Evolutionary conservation across 2,113 vertebrate genomes (phyloP), one percentile per base, ranked within the genome.

Genomic region (Tichodroma muraria): DNA sequence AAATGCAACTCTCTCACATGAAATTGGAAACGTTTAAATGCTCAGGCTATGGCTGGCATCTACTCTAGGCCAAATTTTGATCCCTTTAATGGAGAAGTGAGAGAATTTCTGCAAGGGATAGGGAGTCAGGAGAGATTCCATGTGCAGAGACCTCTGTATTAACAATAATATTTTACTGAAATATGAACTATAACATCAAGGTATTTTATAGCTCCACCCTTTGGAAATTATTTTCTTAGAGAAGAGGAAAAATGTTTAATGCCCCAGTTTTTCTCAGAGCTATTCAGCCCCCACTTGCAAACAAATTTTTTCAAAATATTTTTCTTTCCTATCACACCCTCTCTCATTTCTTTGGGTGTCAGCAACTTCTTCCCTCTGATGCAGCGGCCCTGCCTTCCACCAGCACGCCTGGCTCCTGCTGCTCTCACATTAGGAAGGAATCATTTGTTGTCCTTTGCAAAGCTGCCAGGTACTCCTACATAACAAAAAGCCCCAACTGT

Each of bases 321-420:
- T 96, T 94, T 76, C 70, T 96, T 97, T 96, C 95, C 85, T 95
- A 83, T 95, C 95, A 95, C 95, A 78, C 88, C 91, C 94, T 95
- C 10, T 91, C 64, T 73, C 5, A 2, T 77, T 95, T 95, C 75
- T 89, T 85, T 85, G 82, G 40, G 45, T 91, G 93, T 95, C 95
- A 94, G 95, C 93, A 95, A 84, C 71, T 95, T 91, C 82, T 93
- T 63, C 61, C n/a, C 64, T 75, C 60, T 90, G 68, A 75, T 83
- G 89, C 56, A 88, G 79, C 2, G 0, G 66, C 60, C 44, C 59
- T 93, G 75, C 65, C 85, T 95, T 93, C 52, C 68, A 80, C 35
- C 22, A 77, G 40, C 27, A 19, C 0, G 63, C 76, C 68, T 72
- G 64, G 33, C 68, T 93, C 87, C 94, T 53, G 88, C 82, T 90